These are phyloP conservation scores for Labrus mixtus DNA, from an alignment of 2,113 vertebrate species.

Conservation along the genomic window DNA sequence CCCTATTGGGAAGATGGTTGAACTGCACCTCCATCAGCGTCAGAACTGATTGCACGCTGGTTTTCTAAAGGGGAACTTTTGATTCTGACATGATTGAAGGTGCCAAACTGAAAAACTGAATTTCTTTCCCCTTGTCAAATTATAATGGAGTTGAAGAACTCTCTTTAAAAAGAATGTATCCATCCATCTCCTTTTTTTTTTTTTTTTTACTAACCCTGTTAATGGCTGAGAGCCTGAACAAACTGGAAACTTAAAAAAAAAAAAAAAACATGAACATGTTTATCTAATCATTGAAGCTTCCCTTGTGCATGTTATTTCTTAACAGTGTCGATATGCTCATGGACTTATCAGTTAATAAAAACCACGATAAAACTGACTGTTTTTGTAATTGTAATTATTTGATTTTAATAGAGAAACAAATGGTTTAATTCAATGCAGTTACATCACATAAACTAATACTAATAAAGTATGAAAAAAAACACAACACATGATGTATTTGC, in stretches of 20 bases:
- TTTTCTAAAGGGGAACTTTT: constrained; percentile 13
- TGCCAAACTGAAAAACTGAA: neutral
- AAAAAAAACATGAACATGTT: neutral
- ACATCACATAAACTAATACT: neutral
- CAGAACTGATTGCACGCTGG: neutral
- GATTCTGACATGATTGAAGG: neutral
- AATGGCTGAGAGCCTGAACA: neutral
- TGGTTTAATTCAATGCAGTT: neutral
- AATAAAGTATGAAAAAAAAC: neutral
- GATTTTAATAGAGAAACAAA: neutral
- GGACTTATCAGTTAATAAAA: constrained; percentile 52
- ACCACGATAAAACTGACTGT: neutral
- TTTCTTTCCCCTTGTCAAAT: constrained; percentile 15
- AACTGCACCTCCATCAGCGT: neutral
- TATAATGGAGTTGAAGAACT: neutral
- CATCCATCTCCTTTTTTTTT: too few relatives aligned
- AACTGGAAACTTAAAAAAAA: neutral
- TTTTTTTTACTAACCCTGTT: constrained; percentile 1
- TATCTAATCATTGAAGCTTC: neutral
- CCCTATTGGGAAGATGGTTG: constrained; percentile 26
- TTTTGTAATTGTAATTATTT: neutral
- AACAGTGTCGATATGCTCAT: constrained; percentile 7
- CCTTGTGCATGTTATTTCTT: constrained; percentile 45
- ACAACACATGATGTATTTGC: neutral
- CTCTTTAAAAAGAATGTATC: constrained; percentile 4